These are phyloP conservation scores for Ctenodactylus gundi DNA, from an alignment of 2,113 vertebrate species.

Conservation along the genomic window DNA sequence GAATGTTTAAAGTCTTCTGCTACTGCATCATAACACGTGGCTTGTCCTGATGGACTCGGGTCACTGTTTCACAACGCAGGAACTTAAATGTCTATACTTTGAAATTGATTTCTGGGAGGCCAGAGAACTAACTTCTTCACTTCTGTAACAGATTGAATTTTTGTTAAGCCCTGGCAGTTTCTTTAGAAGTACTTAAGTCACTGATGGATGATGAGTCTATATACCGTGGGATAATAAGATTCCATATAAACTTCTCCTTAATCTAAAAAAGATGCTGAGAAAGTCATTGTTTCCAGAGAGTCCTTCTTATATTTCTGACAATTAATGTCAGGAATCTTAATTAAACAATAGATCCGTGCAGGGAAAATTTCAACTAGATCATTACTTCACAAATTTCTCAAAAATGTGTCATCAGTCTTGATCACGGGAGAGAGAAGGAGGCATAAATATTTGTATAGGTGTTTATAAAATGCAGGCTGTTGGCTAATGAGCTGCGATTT, in stretches of 20 bases:
- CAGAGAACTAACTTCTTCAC: background rate
- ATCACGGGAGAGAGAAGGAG: background rate
- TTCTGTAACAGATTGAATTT: background rate
- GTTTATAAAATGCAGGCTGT: background rate
- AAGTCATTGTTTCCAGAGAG: background rate
- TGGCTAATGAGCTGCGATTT: conserved; percentile 15
- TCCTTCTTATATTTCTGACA: background rate
- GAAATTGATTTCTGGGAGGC: background rate
- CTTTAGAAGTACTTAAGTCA: background rate
- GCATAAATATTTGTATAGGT: conserved; percentile 52
- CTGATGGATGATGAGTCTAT: background rate
- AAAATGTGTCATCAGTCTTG: background rate
- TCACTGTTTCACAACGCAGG: background rate
- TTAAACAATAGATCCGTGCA: conserved; percentile 8
- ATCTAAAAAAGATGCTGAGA: background rate
- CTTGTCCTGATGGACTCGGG: background rate
- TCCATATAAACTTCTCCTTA: background rate
- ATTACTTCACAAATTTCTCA: background rate
- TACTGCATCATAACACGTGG: background rate
- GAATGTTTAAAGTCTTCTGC: background rate
- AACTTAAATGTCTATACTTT: background rate
- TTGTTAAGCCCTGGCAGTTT: background rate
- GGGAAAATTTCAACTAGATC: conserved; percentile 7
- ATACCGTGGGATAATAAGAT: background rate
- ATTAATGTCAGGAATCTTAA: background rate